Base-by-base conservation (phyloP, 2,888 invertebrate genomes). In the Habrosyne pyritoides region DNA sequence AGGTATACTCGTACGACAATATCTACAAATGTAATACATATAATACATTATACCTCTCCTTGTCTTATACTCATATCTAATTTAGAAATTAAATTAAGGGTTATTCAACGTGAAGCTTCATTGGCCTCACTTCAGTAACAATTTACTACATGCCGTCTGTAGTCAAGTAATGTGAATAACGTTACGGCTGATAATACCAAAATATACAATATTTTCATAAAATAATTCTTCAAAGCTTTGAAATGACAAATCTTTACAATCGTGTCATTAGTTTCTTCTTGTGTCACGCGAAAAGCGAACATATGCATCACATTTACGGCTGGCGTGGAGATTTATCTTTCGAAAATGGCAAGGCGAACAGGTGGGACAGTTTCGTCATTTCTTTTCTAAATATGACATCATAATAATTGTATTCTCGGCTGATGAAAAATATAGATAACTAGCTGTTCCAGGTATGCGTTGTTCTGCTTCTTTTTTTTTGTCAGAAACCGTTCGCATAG, bases 211-310 rank as follows among this genome's bases (percentile, higher is more conserved):
- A 26, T 49, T 1, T 24, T 26, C 21, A 21, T 14, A 18, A 10
- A 12, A n/a, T 54, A 49, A 22, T 7, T 26, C 47, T 21, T 57
- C 53, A 52, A 53, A 49, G 24, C 24, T 30, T 61, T 59, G 47
- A 56, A 59, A 71, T 76, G 69, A 69, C 61, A 61, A 69, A 78
- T 69, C 54, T 74, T 65, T 75, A 64, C 59, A 52, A 55, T 56
- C 60, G 59, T 53, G 60, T 77, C 54, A 60, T 74, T 53, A 56
- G 65, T 56, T 66, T 74, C 56, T 67, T 77, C 64, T 72, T 76
- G 68, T 81, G 79, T 71, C 68, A 67, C 56, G 66, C 65, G 57
- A 69, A 70, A 70, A 76, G 77, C 54, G 55, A 64, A 49, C 63
- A 30, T 50, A 21, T 5, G 30, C 28, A 68, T 50, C 67, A 67